Conservation (phyloP, 2,797 vertebrate genomes). For the Staurois parvus region DNA sequence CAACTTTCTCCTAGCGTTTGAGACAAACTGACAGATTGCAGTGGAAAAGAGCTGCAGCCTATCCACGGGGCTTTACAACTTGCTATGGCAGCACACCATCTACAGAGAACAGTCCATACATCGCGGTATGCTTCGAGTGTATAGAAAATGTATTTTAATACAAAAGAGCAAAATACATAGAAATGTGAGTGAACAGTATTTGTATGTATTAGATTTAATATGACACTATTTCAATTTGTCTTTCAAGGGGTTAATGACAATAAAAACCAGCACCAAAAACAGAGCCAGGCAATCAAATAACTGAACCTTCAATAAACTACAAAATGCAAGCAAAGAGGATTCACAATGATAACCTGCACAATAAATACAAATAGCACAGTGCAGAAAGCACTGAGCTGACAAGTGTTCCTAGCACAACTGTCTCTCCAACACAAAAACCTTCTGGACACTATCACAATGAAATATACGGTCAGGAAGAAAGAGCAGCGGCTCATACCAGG, state of each 20-base stretch:
- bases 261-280: not conserved
- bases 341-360: not conserved
- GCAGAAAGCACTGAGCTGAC: slow-evolving; percentile 6
- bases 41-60: no score
- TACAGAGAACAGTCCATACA: not conserved
- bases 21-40: no score
- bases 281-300: not conserved
- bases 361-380: slow-evolving; percentile 6
- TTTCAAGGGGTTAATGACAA: slow-evolving; percentile 10
- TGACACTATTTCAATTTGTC: not conserved
- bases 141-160: no score
- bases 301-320: not conserved
- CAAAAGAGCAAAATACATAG: no score
- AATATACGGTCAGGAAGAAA: not conserved
- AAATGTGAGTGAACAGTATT: not conserved
- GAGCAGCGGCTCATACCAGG: not conserved
- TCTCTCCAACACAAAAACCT: slow-evolving; percentile 18
- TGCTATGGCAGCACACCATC: no score
- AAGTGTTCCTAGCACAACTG: slow-evolving; percentile 17
- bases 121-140: no score
- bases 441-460: slow-evolving; percentile 29
- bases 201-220: not conserved
- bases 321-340: slow-evolving; percentile 23
- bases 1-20: no score
- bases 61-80: no score